These are phyloP conservation scores for Trachops cirrhosus DNA, from an alignment of 2,797 vertebrate species.

Conservation along the genomic window DNA sequence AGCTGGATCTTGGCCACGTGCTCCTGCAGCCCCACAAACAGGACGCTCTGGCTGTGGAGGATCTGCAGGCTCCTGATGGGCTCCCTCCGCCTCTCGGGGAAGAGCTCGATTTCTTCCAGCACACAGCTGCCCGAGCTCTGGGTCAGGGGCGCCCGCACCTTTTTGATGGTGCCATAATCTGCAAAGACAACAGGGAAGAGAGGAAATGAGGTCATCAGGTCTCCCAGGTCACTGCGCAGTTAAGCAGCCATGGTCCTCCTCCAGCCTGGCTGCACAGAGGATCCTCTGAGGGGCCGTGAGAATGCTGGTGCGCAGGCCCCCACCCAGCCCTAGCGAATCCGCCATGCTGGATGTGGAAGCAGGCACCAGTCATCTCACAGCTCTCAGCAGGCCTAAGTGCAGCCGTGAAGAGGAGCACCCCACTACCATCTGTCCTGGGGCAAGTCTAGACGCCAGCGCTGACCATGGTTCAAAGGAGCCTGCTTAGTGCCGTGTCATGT, in stretches of 20 bases:
- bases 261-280: not conserved
- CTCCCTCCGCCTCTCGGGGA: constrained; percentile 88
- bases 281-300: too few relatives aligned
- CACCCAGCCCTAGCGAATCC: rapidly evolving
- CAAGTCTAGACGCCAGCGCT: too few relatives aligned
- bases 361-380: rapidly evolving
- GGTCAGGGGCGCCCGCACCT: constrained; percentile 94
- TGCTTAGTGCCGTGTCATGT: too few relatives aligned
- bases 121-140: constrained; percentile 91
- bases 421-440: rapidly evolving
- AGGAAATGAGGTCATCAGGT: not conserved
- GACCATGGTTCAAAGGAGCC: rapidly evolving
- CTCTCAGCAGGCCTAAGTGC: rapidly evolving
- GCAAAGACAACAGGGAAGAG: constrained; percentile 42
- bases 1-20: constrained; percentile 96
- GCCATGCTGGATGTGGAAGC: rapidly evolving
- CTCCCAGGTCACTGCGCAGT: rapidly evolving
- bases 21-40: constrained; percentile 93
- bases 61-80: constrained; percentile 94
- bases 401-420: not conserved
- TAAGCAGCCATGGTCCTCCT: not conserved
- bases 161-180: constrained; percentile 98
- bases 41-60: constrained; percentile 94
- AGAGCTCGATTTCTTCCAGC: constrained; percentile 95
- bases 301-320: rapidly evolving